Conservation (phyloP, 2,888 invertebrate species). For the Dryadula phaetusa region DNA sequence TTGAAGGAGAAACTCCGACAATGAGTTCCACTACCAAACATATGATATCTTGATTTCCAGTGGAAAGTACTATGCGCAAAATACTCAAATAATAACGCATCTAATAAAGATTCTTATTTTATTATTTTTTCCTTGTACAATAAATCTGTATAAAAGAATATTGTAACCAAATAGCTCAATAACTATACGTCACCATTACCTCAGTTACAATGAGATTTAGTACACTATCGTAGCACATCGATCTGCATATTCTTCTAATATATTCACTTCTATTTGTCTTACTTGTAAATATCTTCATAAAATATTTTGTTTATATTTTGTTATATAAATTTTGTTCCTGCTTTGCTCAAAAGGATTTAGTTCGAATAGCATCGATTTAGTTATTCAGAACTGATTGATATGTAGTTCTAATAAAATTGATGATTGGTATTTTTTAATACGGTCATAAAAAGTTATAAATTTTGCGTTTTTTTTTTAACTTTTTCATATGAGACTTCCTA, state of each 20-base stretch:
- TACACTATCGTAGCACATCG: slow-evolving; percentile 4
- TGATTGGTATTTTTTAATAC: no score
- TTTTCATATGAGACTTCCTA: no score
- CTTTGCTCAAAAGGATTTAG: background rate
- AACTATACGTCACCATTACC: slow-evolving; percentile 13
- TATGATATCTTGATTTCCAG: no score
- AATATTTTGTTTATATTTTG: slow-evolving; percentile 1
- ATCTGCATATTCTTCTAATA: slow-evolving; percentile 15
- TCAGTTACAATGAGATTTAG: slow-evolving; percentile 2
- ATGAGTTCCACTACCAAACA: no score
- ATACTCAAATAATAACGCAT: background rate
- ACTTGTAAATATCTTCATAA: background rate
- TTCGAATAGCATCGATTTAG: no score
- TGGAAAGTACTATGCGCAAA: no score
- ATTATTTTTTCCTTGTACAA: background rate
- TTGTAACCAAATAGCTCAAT: slow-evolving; percentile 13
- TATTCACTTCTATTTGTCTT: slow-evolving; percentile 7
- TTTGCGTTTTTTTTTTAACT: no score
- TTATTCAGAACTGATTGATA: no score
- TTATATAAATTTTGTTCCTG: background rate
- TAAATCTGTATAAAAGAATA: slow-evolving; percentile 7
- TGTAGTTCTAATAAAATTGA: no score
- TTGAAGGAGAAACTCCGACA: no score
- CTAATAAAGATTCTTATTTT: background rate
- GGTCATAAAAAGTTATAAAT: no score